Percentiles rank a stretch among this genome's conserved stretches.
phyloP scores from a whole-genome alignment of 1,140 invertebrate genomes.

The Neoseiulus cucumeris region DNA sequence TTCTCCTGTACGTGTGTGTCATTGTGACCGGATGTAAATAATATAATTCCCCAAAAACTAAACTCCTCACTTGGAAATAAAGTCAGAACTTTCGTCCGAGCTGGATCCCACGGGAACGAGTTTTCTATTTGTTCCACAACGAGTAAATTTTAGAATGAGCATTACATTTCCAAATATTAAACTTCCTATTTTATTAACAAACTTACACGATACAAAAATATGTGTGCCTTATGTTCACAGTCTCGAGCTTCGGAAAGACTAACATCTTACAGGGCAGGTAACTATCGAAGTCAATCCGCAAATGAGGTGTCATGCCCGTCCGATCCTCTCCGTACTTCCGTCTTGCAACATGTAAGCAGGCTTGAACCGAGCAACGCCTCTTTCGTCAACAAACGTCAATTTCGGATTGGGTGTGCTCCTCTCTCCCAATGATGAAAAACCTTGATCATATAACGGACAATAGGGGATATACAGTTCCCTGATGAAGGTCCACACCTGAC shows the following conservation, averaged over 20 bases:
- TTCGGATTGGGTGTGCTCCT: conserved; percentile 42
- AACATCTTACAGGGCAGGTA: too few relatives aligned
- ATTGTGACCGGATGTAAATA: too few relatives aligned
- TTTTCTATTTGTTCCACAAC: background rate
- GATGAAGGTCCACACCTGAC: conserved; percentile 71
- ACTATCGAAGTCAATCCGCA: background rate
- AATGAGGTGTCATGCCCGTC: conserved; percentile 28
- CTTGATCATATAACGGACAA: conserved; percentile 65
- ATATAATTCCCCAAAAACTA: too few relatives aligned
- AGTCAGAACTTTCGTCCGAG: too few relatives aligned
- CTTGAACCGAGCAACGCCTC: conserved; percentile 35
- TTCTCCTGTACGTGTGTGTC: too few relatives aligned
- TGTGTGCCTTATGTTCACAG: too few relatives aligned
- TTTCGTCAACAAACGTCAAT: conserved; percentile 33
- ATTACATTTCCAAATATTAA: too few relatives aligned
- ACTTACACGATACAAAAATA: too few relatives aligned
- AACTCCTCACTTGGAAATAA: too few relatives aligned
- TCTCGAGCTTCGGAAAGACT: too few relatives aligned
- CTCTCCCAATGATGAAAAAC: conserved; percentile 30
- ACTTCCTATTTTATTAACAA: too few relatives aligned
- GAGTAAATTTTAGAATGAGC: too few relatives aligned
- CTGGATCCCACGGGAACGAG: background rate
- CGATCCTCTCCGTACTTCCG: conserved; percentile 44
- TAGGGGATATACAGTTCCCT: conserved; percentile 54
- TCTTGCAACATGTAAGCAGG: conserved; percentile 55